Base-by-base conservation (phyloP, 2,888 invertebrate species). In the Hydropsyche betteni region DNA sequence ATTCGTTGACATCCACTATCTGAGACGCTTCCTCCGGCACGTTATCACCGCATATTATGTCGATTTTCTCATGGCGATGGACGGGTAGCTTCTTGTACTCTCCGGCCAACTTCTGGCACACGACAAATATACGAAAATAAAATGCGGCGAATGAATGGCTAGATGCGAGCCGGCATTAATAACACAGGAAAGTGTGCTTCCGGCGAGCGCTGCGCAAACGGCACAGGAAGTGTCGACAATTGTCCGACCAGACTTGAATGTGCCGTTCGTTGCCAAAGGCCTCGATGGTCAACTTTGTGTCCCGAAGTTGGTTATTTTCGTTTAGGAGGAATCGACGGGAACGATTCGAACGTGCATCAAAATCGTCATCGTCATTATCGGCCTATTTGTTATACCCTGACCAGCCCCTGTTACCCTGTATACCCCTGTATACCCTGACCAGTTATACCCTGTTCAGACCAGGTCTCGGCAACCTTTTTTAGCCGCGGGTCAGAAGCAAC, bases 151-250 rank as follows among this genome's bases (percentile, higher is more conserved):
- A 69, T 34, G 34, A 44, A 55, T 38, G 72, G 61, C 24, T 58
- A 58, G 61, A 71, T 71, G 55, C 12, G 24, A 8, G 71, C 50
- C 55, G 71, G 12, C 71, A 55, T 72, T 72, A 72, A 72, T 61
- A 72, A 72, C 55, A 72, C 72, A 72, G 72, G 72, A 72, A 72
- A 72, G 58, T 72, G 72, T 72, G 55, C 72, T 72, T 72, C 72
- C 72, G 72, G 58, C 33, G 70, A 51, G 33, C 53, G 33, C 12
- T 36, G 64, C 10, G 33, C 52, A 6, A 38, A 58, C 72, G 72
- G 72, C 55, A 72, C 16, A 34, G 58, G n/a, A 33, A 12, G 34
- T 36, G 34, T 34, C 64, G 64, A 64, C 64, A 64, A 64, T 64
- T 64, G 36, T 36, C 64, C 64, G 64, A 36, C 34, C 64, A 36